Conservation (phyloP, 1,140 invertebrate species). For the Mycetomoellerius zeteki region DNA sequence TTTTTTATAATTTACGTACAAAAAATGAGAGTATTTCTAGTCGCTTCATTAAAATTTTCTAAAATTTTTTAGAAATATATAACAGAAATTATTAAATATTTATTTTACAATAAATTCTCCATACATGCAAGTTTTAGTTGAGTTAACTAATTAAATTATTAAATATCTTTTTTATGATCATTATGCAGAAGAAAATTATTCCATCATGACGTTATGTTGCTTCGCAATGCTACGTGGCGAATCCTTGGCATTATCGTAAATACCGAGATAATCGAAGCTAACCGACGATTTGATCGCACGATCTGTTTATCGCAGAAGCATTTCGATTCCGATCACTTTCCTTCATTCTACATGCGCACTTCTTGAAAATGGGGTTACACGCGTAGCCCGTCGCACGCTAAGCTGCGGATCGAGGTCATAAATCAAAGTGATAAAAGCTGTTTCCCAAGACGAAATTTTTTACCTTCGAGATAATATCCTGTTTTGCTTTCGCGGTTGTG, state of each 20-base stretch:
- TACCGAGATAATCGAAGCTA: conserved; percentile 34
- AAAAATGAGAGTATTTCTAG: neutral
- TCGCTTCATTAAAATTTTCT: neutral
- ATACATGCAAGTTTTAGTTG: neutral
- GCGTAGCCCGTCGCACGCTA: conserved; percentile 17
- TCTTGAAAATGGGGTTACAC: conserved; percentile 40
- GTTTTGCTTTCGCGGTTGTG: conserved; percentile 65
- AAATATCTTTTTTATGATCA: neutral
- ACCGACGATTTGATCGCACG: conserved; percentile 21
- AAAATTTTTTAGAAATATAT: neutral
- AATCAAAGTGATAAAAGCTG: conserved; percentile 61
- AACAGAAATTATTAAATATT: neutral
- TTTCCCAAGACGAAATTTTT: conserved; percentile 75
- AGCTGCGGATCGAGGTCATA: conserved; percentile 29
- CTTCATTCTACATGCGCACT: conserved; percentile 11
- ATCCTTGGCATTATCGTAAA: conserved; percentile 17
- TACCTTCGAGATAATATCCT: conserved; percentile 71
- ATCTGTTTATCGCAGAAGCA: conserved; percentile 33
- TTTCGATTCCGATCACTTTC: conserved; percentile 20
- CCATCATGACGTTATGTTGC: neutral
- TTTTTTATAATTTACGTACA: neutral
- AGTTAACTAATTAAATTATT: neutral
- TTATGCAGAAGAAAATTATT: neutral
- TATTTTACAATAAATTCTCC: neutral
- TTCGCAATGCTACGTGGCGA: neutral